phyloP scores from a whole-genome alignment of 2,797 vertebrate genomes.

The Melanotaenia nigrans region DNA sequence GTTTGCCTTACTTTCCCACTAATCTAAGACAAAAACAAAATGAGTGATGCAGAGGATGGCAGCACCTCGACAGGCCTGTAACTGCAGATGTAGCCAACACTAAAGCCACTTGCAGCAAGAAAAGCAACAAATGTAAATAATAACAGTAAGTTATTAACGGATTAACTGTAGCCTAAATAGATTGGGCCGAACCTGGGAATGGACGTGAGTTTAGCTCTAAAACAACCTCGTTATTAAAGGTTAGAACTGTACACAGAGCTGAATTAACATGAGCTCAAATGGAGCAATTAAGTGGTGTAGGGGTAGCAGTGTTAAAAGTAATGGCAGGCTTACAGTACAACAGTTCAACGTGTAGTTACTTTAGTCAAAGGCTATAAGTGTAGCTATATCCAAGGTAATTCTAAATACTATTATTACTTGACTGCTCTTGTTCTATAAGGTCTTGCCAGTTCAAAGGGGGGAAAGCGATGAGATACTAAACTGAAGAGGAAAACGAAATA shows the following conservation, averaged over 20 bases:
- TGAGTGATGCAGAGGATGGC: slow-evolving; percentile 33
- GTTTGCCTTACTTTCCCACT: slow-evolving; percentile 28
- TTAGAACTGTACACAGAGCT: slow-evolving; percentile 51
- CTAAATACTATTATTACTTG: slow-evolving; percentile 22
- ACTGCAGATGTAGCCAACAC: slow-evolving; percentile 59
- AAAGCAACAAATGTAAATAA: slow-evolving; percentile 33
- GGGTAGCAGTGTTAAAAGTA: slow-evolving; percentile 47
- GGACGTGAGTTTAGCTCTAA: slow-evolving; percentile 24
- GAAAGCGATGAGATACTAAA: slow-evolving; percentile 68
- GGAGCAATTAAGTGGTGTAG: slow-evolving; percentile 48
- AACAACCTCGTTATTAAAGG: slow-evolving; percentile 58
- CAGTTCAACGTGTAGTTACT: slow-evolving; percentile 74
- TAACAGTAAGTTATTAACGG: slow-evolving; percentile 40
- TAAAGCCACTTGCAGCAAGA: slow-evolving; percentile 40
- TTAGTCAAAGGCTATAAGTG: slow-evolving; percentile 60
- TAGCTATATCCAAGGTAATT: slow-evolving; percentile 21
- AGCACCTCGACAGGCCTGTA: slow-evolving; percentile 50
- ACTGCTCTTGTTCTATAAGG: slow-evolving; percentile 39
- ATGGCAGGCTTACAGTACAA: slow-evolving; percentile 71
- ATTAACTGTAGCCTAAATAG: slow-evolving; percentile 17
- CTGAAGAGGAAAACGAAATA: slow-evolving; percentile 56
- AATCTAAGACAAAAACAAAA: background rate
- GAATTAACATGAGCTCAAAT: slow-evolving; percentile 61
- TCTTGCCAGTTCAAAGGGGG: slow-evolving; percentile 48
- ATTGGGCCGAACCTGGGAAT: slow-evolving; percentile 18